Percentiles rank a stretch among this genome's conserved stretches.
phyloP scores from a whole-genome alignment of 2,888 invertebrate genomes.

The Zygaena filipendulae region DNA sequence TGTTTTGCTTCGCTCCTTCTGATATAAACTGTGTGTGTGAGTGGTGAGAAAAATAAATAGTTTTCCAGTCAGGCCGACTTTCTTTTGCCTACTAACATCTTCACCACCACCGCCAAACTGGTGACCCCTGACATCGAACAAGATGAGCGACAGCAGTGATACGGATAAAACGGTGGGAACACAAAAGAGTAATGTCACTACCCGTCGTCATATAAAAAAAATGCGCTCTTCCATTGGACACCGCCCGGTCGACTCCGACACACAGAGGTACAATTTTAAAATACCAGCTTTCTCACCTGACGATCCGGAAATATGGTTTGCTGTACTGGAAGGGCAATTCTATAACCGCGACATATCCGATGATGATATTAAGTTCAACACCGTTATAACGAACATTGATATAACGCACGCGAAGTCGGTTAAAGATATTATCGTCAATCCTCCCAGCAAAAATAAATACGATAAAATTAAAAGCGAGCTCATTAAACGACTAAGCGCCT shows the following conservation, averaged over 20 bases:
- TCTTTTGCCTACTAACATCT: too few species aligned
- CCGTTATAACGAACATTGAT: constrained; percentile 1
- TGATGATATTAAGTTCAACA: neutral
- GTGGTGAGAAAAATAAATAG: too few species aligned
- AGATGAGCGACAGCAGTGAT: too few species aligned
- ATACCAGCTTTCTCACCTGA: constrained; percentile 1
- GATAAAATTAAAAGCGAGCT: constrained; percentile 14
- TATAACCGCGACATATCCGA: neutral
- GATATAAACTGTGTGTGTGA: too few species aligned
- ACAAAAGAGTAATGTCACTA: too few species aligned
- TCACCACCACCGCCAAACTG: too few species aligned
- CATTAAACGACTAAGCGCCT: constrained; percentile 14
- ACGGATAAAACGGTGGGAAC: too few species aligned
- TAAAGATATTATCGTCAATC: constrained; percentile 6
- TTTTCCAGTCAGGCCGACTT: too few species aligned
- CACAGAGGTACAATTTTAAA: neutral
- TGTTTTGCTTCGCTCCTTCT: too few species aligned
- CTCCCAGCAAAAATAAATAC: constrained; percentile 10
- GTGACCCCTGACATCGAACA: too few species aligned
- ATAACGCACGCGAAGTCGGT: constrained; percentile 2
- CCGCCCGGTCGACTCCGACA: neutral
- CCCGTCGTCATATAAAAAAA: too few species aligned
- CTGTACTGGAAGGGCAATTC: constrained; percentile 2
- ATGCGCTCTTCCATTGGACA: neutral
- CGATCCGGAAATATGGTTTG: constrained; percentile 4